phyloP scores from a whole-genome alignment of 2,888 invertebrate genomes.

The Patella caerulea region DNA sequence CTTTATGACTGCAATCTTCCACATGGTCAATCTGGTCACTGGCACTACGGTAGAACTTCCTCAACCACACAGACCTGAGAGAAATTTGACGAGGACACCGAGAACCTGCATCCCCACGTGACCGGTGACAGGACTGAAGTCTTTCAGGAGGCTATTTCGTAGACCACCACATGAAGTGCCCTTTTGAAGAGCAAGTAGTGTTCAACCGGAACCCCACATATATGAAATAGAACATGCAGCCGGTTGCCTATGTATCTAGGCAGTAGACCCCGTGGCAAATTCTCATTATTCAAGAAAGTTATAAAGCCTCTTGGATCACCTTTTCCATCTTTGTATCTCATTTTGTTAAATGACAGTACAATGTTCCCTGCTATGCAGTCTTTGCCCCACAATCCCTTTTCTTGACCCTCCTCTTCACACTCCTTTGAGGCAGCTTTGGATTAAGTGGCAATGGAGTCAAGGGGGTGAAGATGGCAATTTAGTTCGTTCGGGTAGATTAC shows the following conservation, averaged over 20 bases:
- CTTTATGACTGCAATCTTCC: no score
- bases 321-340: constrained; percentile 28
- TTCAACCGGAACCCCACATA: constrained; percentile 19
- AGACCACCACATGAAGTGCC: constrained; percentile 28
- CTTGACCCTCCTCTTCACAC: constrained; percentile 17
- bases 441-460: no score
- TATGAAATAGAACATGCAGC: constrained; percentile 29
- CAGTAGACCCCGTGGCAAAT: constrained; percentile 23
- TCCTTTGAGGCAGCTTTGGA: constrained; percentile 13
- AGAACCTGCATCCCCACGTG: no score
- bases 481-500: no score
- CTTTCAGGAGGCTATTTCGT: neutral
- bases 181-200: constrained; percentile 13
- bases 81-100: no score
- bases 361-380: constrained; percentile 33
- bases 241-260: constrained; percentile 32
- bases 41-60: no score
- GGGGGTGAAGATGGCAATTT: no score
- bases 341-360: constrained; percentile 29
- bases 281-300: constrained; percentile 19
- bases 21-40: no score
- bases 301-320: constrained; percentile 28
- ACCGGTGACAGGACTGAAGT: no score
- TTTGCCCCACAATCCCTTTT: constrained; percentile 25
- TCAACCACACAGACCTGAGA: no score